phyloP scores from a whole-genome alignment of 2,113 vertebrate species.

The Loxodonta africana region DNA sequence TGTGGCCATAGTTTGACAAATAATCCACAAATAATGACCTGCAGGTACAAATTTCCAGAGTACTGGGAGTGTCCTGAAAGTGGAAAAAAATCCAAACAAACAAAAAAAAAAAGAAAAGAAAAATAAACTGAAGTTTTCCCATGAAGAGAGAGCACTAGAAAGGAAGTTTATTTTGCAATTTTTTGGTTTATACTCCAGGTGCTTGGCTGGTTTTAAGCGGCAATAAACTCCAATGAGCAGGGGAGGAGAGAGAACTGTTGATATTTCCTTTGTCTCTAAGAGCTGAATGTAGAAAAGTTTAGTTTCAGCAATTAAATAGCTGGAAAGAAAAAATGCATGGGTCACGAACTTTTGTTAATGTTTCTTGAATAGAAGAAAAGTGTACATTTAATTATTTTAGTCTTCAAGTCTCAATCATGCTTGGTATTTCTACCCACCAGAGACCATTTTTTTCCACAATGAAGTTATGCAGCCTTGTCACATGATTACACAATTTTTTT shows the following conservation, averaged over 20 bases:
- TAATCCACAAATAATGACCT: not conserved
- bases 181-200: not conserved
- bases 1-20: not conserved
- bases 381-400: slow-evolving; percentile 55
- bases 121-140: slow-evolving; percentile 11
- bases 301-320: not conserved
- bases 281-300: slow-evolving; percentile 11
- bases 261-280: not conserved
- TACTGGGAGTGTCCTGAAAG: not conserved
- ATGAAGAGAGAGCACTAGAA: slow-evolving; percentile 65
- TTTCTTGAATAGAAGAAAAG: slow-evolving; percentile 20
- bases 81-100: not conserved
- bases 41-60: not conserved
- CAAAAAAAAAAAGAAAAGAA: not conserved
- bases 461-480: not conserved
- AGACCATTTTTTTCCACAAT: not conserved
- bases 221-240: not conserved
- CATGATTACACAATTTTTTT: not conserved
- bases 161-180: not conserved
- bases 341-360: not conserved
- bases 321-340: not conserved
- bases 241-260: not conserved
- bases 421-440: not conserved
- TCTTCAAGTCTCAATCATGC: slow-evolving; percentile 25
- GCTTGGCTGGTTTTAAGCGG: not conserved